phyloP scores from a whole-genome alignment of 2,113 vertebrate genomes.

The Ariopsis seemanni region DNA sequence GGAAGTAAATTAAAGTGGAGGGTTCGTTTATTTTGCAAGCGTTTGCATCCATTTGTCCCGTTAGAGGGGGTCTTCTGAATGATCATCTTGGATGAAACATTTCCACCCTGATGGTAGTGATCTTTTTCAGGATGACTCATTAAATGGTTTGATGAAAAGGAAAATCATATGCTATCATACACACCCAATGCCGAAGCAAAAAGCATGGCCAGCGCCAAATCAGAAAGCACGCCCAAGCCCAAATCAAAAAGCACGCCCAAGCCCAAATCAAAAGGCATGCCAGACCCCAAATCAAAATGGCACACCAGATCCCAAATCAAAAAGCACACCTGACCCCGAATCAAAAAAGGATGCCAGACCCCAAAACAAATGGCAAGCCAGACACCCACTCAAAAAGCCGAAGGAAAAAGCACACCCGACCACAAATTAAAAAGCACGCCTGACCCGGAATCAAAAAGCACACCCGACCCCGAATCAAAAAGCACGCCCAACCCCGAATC shows the following conservation, averaged over 20 bases:
- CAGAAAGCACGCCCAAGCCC: neutral
- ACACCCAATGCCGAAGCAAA: neutral
- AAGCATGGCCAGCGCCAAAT: neutral
- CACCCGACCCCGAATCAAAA: too few relatives aligned
- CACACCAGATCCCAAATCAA: neutral
- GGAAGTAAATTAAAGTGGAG: neutral
- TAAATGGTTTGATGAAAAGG: neutral
- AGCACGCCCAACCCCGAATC: too few relatives aligned
- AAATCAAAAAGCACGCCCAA: too few relatives aligned
- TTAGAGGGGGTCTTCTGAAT: neutral
- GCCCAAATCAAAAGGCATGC: neutral
- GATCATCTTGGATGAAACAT: neutral
- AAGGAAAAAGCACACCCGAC: neutral
- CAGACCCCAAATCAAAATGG: neutral
- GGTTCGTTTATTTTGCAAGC: neutral
- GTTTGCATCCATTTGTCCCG: neutral
- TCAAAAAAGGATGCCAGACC: neutral
- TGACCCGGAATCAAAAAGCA: too few relatives aligned
- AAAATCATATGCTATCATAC: neutral
- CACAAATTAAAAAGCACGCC: too few relatives aligned
- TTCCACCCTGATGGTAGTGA: neutral
- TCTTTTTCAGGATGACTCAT: neutral
- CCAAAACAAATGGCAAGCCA: too few relatives aligned
- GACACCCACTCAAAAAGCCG: neutral
- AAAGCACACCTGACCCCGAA: neutral